These are phyloP conservation scores for Pomacea canaliculata DNA, from an alignment of 2,888 invertebrate species.

Conservation along the genomic window DNA sequence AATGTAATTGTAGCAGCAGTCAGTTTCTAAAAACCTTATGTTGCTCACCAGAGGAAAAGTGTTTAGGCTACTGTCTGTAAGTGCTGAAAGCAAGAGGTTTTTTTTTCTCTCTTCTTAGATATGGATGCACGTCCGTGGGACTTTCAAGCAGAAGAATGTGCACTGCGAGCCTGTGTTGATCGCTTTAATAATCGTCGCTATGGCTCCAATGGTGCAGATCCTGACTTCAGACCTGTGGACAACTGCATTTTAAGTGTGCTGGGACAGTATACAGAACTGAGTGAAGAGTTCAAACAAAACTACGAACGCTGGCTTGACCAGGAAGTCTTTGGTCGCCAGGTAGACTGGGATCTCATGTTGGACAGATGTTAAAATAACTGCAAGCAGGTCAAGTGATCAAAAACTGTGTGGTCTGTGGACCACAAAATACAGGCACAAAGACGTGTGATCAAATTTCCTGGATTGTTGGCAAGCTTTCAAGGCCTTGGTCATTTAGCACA, in stretches of 20 bases:
- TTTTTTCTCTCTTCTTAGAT: slow-evolving; percentile 73
- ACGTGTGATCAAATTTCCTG: no score
- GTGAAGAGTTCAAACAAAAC: slow-evolving; percentile 78
- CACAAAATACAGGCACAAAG: no score
- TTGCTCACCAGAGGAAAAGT: no score
- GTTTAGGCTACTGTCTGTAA: no score
- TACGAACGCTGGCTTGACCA: slow-evolving; percentile 96
- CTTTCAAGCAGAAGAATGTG: slow-evolving; percentile 95
- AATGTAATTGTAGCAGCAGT: no score
- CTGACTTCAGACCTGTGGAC: slow-evolving; percentile 79
- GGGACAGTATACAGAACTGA: slow-evolving; percentile 83
- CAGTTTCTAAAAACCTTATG: no score
- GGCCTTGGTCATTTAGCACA: no score
- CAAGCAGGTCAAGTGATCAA: no score
- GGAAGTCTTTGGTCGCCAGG: slow-evolving; percentile 88
- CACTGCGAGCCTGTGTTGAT: slow-evolving; percentile 92
- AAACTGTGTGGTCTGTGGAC: no score
- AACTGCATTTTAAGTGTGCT: slow-evolving; percentile 86
- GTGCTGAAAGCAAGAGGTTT: no score
- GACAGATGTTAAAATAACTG: slow-evolving; percentile 15
- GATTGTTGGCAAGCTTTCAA: no score
- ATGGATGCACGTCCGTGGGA: slow-evolving; percentile 98
- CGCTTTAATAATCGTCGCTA: slow-evolving; percentile 94
- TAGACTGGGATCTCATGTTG: slow-evolving; percentile 74
- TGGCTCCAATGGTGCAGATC: slow-evolving; percentile 74